These are phyloP conservation scores for Cetoscarus ocellatus DNA, from an alignment of 2,797 vertebrate species.

Conservation along the genomic window DNA sequence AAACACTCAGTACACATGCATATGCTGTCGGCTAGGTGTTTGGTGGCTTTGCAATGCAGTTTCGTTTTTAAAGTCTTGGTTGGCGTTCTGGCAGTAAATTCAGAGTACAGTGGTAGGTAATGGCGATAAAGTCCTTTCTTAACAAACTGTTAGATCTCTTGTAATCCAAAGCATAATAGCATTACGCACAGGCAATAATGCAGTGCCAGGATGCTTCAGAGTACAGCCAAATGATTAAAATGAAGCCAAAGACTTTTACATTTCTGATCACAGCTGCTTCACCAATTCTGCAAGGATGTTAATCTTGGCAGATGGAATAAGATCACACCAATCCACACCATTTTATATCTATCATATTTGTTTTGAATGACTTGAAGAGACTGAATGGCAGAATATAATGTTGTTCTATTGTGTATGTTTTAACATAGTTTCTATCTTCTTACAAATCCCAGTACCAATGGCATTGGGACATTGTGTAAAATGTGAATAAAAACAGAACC, in stretches of 20 bases:
- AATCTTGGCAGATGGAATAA: slow-evolving; percentile 48
- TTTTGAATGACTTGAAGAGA: slow-evolving; percentile 10
- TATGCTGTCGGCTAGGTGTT: slow-evolving; percentile 17
- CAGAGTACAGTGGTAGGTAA: slow-evolving; percentile 32
- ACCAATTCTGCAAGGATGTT: slow-evolving; percentile 27
- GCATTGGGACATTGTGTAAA: no score
- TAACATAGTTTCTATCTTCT: no score
- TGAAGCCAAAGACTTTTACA: slow-evolving; percentile 54
- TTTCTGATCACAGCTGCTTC: slow-evolving; percentile 48
- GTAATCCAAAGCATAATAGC: slow-evolving; percentile 56
- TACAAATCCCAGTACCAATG: no score
- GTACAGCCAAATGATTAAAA: slow-evolving; percentile 41
- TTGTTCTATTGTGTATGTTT: no score
- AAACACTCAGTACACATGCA: slow-evolving; percentile 30
- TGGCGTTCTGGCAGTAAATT: slow-evolving; percentile 47
- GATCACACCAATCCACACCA: slow-evolving; percentile 33
- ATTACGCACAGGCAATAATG: slow-evolving; percentile 42
- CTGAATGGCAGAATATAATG: slow-evolving; percentile 8
- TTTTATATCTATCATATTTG: slow-evolving; percentile 46
- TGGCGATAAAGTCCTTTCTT: slow-evolving; percentile 42
- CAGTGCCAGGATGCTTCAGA: slow-evolving; percentile 46
- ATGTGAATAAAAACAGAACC: no score
- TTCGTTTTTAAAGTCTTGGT: slow-evolving; percentile 27
- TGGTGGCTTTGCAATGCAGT: slow-evolving; percentile 38
- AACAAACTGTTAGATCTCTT: slow-evolving; percentile 49